Conservation (phyloP, 1,140 invertebrate species). For the Drosophila cardini region DNA sequence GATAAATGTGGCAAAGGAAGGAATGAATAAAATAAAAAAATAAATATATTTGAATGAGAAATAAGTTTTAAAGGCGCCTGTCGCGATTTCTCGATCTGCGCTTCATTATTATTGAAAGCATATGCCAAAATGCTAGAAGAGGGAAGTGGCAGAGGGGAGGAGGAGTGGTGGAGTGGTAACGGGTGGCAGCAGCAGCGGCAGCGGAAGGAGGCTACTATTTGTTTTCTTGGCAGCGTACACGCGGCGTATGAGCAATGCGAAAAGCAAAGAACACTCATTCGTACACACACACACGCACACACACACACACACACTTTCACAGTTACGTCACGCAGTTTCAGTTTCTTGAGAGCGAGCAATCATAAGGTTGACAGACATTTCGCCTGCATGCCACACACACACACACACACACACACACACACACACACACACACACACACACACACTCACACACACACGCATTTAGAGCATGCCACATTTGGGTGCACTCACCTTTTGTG, state of each 20-base stretch:
- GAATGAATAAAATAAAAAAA: background rate
- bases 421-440: slow-evolving; percentile 34
- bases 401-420: slow-evolving; percentile 34
- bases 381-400: slow-evolving; percentile 47
- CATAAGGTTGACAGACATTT: slow-evolving; percentile 44
- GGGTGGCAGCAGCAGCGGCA: background rate
- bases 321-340: slow-evolving; percentile 66
- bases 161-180: background rate
- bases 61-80: slow-evolving; percentile 15
- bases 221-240: slow-evolving; percentile 55
- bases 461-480: slow-evolving; percentile 37
- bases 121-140: slow-evolving; percentile 1
- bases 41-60: background rate
- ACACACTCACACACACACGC: slow-evolving; percentile 28
- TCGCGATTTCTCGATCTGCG: background rate
- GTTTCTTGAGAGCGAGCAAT: slow-evolving; percentile 20
- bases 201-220: slow-evolving; percentile 34
- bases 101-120: slow-evolving; percentile 38
- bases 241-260: slow-evolving; percentile 77
- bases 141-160: background rate
- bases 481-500: slow-evolving; percentile 73
- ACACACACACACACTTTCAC: slow-evolving; percentile 19
- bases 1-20: background rate
- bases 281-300: slow-evolving; percentile 26
- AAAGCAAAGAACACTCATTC: slow-evolving; percentile 19